These are phyloP conservation scores for Capreolus pygargus DNA, from an alignment of 2,113 vertebrate genomes.

Conservation along the genomic window DNA sequence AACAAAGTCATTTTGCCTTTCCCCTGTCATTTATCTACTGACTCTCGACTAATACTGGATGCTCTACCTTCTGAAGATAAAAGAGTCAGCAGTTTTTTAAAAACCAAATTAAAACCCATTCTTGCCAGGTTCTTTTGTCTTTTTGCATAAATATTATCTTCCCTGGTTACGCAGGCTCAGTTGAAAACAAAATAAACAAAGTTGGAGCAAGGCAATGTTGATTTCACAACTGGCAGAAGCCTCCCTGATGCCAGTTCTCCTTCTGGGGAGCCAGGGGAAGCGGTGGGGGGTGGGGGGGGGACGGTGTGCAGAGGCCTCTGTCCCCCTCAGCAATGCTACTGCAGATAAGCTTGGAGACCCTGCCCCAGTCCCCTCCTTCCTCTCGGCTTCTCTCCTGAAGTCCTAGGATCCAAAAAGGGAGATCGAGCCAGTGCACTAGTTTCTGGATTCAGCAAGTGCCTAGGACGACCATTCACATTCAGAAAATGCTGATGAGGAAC, in stretches of 20 bases:
- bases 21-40: neutral
- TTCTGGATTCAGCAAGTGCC: neutral
- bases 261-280: neutral
- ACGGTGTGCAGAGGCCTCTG: neutral
- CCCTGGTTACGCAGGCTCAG: neutral
- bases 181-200: neutral
- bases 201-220: neutral
- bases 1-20: neutral
- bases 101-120: neutral
- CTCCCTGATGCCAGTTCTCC: neutral
- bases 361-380: neutral
- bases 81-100: neutral
- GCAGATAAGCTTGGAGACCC: neutral
- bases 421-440: neutral
- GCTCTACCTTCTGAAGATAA: neutral
- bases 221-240: neutral
- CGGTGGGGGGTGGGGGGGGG: too few relatives aligned
- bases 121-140: neutral
- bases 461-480: neutral
- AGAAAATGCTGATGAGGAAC: neutral
- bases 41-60: neutral
- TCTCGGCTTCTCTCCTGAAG: neutral
- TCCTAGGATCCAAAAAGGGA: neutral
- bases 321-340: neutral
- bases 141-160: slow-evolving; percentile 11